Base-by-base conservation (phyloP, 2,113 vertebrate species). In the Numida meleagris region DNA sequence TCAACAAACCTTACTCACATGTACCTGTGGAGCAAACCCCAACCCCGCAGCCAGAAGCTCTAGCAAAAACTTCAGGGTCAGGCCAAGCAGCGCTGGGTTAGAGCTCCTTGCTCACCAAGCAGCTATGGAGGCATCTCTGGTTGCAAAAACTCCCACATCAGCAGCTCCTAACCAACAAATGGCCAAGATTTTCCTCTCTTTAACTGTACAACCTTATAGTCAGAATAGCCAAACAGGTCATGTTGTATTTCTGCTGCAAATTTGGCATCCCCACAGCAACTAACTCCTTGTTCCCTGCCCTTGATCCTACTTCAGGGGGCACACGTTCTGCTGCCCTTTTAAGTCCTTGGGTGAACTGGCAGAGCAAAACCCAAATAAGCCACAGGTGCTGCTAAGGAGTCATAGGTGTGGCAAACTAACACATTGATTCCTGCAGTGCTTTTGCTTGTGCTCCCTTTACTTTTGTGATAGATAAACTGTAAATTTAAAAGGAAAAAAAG, bases 201-300 rank as follows among this genome's bases (percentile, higher is more conserved):
- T 29, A 40, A 1, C 4, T 5, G 7, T 1, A 5, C 6, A n/a
- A 1, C 29, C 19, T 13, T 23, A 12, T 9, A 16, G 6, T 2
- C 13, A 0, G 2, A 53, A 55, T 4, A 2, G 3, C 3, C 1
- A 2, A 0, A 0, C 0, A 24, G 5, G 6, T 3, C 0, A 21
- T 14, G 4, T 0, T 0, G 0, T 1, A 23, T 1, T 55, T 25
- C 25, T 33, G 0, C 42, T 53, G 0, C 12, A 65, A 38, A 17
- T 4, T 9, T 3, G 3, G 0, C 23, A 23, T 31, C 0, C 14
- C 4, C 19, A 13, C 36, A n/a, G 2, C 4, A 14, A 1, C 0
- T 3, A 42, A 24, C 1, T 2, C 7, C 14, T 1, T 3, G 9
- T 3, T 2, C 16, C 9, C 11, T n/a, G 1, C 6, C 33, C 25